Evolutionary conservation across 2,888 invertebrate genomes (phyloP).

Genomic region (Caenorhabditis parvicauda): DNA sequence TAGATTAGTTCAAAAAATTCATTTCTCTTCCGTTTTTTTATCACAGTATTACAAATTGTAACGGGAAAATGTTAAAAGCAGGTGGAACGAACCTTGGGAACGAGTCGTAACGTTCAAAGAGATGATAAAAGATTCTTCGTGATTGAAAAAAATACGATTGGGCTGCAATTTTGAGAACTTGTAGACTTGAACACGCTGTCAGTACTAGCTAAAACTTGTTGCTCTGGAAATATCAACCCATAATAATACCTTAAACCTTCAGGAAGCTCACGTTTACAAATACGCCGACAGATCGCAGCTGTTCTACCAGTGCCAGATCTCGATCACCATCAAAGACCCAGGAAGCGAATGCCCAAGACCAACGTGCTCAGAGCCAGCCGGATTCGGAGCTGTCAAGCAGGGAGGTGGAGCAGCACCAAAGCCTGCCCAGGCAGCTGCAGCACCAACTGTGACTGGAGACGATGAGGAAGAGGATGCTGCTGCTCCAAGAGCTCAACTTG

Average conservation of each 20-base stretch:
- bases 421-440: conserved; percentile 20
- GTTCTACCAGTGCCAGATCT: conserved; percentile 60
- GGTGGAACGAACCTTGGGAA: too few relatives aligned
- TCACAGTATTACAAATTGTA: too few relatives aligned
- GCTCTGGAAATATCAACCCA: too few relatives aligned
- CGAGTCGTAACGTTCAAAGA: neutral
- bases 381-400: conserved; percentile 56
- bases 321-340: conserved; percentile 58
- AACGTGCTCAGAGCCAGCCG: conserved; percentile 56
- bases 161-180: too few relatives aligned
- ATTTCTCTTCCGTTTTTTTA: too few relatives aligned
- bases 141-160: too few relatives aligned
- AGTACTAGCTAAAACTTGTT: neutral
- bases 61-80: too few relatives aligned
- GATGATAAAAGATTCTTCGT: neutral
- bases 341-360: conserved; percentile 59
- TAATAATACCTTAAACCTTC: too few relatives aligned
- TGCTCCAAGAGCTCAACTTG: conserved; percentile 23
- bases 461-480: conserved; percentile 25
- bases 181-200: too few relatives aligned
- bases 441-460: conserved; percentile 22
- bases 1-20: too few relatives aligned
- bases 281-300: conserved; percentile 56
- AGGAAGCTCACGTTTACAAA: conserved; percentile 60
- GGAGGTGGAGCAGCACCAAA: conserved; percentile 19